phyloP scores from a whole-genome alignment of 2,797 vertebrate genomes.

The Sebastes alutus region DNA sequence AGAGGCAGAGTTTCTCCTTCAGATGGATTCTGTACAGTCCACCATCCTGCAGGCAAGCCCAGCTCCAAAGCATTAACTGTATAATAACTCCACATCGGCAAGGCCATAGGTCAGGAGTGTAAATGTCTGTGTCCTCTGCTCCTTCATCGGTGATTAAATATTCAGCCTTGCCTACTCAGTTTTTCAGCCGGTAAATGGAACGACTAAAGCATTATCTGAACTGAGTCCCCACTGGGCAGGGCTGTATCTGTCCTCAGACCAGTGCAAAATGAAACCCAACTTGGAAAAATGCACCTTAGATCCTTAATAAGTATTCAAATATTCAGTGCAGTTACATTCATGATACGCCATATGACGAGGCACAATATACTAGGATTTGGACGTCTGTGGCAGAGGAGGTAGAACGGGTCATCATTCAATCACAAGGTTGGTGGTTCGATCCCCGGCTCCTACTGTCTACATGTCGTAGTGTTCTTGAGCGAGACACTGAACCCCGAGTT shows the following conservation, averaged over 20 bases:
- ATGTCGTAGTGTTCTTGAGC: no score
- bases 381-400: no score
- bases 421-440: no score
- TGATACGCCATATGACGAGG: background rate
- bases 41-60: conserved; percentile 20
- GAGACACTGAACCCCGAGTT: no score
- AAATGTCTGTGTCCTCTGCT: conserved; percentile 1
- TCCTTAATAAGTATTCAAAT: background rate
- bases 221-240: no score
- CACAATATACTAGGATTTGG: no score
- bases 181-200: background rate
- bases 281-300: background rate
- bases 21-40: conserved; percentile 16
- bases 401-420: no score
- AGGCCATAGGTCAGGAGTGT: conserved; percentile 9
- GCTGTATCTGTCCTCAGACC: background rate
- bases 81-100: conserved; percentile 35
- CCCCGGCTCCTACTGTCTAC: no score
- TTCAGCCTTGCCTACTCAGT: conserved; percentile 7
- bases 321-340: background rate
- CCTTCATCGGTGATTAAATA: conserved; percentile 11
- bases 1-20: conserved; percentile 37
- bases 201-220: conserved; percentile 1
- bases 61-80: conserved; percentile 20
- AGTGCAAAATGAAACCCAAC: background rate